Evolutionary conservation across 2,888 invertebrate genomes (phyloP).

Genomic region (Dryococelus australis): DNA sequence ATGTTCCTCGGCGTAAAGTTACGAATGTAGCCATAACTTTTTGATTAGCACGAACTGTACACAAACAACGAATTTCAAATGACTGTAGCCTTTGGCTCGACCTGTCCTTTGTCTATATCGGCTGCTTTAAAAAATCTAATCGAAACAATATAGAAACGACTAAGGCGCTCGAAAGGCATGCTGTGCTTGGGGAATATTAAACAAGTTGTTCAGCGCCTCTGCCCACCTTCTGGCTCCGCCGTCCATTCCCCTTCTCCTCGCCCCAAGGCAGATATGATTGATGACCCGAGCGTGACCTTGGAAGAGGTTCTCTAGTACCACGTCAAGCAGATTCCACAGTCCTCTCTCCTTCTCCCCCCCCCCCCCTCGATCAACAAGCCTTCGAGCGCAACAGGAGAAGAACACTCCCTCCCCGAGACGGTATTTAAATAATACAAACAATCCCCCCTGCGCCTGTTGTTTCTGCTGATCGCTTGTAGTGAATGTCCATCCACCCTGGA

Average conservation of each 20-base stretch:
- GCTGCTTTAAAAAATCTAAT: background rate
- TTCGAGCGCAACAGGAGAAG: background rate
- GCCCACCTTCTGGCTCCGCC: background rate
- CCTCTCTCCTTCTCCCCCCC: background rate
- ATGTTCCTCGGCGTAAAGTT: too few relatives aligned
- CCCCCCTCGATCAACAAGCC: background rate
- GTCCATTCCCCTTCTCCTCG: background rate
- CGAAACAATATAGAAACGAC: background rate
- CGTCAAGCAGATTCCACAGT: background rate
- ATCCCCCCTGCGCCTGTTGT: background rate
- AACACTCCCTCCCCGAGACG: background rate
- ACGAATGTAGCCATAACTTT: too few relatives aligned
- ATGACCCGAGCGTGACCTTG: background rate
- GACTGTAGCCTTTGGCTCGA: background rate
- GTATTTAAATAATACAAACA: conserved; percentile 2
- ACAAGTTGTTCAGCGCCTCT: background rate
- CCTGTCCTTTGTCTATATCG: background rate
- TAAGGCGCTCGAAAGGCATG: background rate
- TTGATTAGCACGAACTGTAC: too few relatives aligned
- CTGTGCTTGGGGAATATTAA: background rate
- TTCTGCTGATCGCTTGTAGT: background rate
- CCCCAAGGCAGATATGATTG: background rate
- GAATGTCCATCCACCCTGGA: background rate
- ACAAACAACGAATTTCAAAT: too few relatives aligned
- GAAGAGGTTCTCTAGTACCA: background rate